Evolutionary conservation across 2,797 vertebrate genomes (phyloP), one percentile per base, ranked within the genome.

Genomic region (Myotis vivesi): DNA sequence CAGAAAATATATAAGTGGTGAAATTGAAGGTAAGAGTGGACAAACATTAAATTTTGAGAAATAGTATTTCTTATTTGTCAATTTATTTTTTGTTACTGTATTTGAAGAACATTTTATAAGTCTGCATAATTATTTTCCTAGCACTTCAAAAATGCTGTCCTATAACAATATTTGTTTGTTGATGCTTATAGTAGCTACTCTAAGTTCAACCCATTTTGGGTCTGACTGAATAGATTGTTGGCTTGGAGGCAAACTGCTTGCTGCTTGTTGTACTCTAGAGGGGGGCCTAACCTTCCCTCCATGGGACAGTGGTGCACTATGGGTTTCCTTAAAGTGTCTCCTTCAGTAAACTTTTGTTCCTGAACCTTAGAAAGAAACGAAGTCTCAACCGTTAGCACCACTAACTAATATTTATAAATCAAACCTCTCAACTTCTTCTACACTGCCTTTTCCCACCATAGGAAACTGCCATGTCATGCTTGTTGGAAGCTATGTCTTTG

Each of bases 81-180:
- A n/a, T 77, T 46, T 38, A 25, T 79, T 91, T 80, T 69, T 17
- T 71, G 16, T 75, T 76, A 64, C 6, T 88, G 81, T 12, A 57
- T 57, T 91, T 94, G 62, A 25, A 62, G 19, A 82, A 44, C 69
- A 85, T 72, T 76, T 93, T 41, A 55, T 73, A 94, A 89, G 59
- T 53, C 33, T 55, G 25, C 23, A 16, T 62, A 77, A 49, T 71
- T 81, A 87, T 81, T 90, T 91, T 15, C 36, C 19, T 23, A 91
- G 25, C 62, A 80, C 15, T 87, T 90, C 33, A 44, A 13, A 95
- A 87, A 55, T 85, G 19, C 22, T 79, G 6, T n/a, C 20, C 79
- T 86, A 16, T 57, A 22, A 16, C 12, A 68, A 33, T 23, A 57
- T 94, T 77, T 91, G 41, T 25, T 89, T 49, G 2, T n/a, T 69